These are phyloP conservation scores for Montipora capricornis DNA, from an alignment of 64 coral and sea anemone genomes.

Conservation along the genomic window DNA sequence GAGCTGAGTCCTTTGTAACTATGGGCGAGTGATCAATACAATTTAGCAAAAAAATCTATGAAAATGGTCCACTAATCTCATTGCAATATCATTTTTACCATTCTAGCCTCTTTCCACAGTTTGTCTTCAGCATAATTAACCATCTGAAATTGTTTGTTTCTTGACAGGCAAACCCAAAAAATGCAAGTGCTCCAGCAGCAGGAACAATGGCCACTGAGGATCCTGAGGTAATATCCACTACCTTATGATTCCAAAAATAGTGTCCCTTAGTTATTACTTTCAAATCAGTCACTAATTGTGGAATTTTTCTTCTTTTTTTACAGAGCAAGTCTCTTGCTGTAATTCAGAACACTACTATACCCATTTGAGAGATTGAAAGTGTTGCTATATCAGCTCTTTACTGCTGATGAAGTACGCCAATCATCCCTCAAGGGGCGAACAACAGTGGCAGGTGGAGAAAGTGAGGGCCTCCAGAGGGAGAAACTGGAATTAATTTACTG, in stretches of 20 bases:
- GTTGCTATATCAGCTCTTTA: neutral
- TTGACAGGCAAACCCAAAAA: neutral
- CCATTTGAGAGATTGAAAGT: no score
- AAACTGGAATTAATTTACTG: constrained; percentile 3
- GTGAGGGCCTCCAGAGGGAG: neutral
- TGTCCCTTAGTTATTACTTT: no score
- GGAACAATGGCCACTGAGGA: neutral
- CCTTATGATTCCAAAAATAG: no score
- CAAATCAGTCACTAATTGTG: no score
- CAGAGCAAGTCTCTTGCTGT: no score
- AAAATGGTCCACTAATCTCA: neutral
- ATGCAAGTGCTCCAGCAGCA: neutral
- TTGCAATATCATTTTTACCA: neutral
- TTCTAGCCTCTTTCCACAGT: no score
- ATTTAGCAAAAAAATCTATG: no score
- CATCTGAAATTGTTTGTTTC: neutral
- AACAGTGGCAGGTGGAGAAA: constrained; percentile 3
- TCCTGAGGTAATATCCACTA: neutral
- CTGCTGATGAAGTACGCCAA: constrained; percentile 1
- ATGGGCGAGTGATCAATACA: no score
- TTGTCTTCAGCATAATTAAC: neutral
- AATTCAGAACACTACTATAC: neutral
- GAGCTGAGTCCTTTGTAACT: no score
- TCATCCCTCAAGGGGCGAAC: constrained; percentile 1
- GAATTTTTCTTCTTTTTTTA: no score